Conservation (phyloP, 1,140 invertebrate genomes). For the Tenebrio molitor region DNA sequence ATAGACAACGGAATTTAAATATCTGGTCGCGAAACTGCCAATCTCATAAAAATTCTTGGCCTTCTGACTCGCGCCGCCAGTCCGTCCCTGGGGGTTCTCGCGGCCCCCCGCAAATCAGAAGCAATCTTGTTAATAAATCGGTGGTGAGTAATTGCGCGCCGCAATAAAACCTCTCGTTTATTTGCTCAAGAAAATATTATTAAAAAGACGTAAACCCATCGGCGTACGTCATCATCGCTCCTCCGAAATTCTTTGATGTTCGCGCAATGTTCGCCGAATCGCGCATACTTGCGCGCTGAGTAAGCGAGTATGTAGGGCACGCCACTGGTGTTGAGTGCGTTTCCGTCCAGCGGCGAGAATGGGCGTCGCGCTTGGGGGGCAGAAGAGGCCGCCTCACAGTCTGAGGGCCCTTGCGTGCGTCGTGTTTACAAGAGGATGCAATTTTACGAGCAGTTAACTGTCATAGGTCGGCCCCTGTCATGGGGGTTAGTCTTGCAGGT, state of each 20-base stretch:
- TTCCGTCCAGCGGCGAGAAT: constrained; percentile 3
- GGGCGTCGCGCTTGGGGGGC: neutral
- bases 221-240: constrained; percentile 6
- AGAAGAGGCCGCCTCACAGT: too few species aligned
- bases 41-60: neutral
- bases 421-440: constrained; percentile 41
- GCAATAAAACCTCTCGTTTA: constrained; percentile 26
- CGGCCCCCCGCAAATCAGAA: constrained; percentile 33
- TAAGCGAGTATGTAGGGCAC: constrained; percentile 26
- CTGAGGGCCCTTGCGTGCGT: neutral
- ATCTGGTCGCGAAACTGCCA: neutral
- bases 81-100: too few species aligned
- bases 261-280: neutral
- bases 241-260: constrained; percentile 26
- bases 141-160: constrained; percentile 13
- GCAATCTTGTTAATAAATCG: constrained; percentile 33
- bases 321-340: constrained; percentile 32
- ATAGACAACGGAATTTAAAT: neutral
- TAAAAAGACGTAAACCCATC: constrained; percentile 37
- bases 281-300: constrained; percentile 7
- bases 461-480: constrained; percentile 48
- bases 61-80: neutral
- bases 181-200: constrained; percentile 24
- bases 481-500: constrained; percentile 40
- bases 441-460: constrained; percentile 56